These are phyloP conservation scores for Hyposmocoma kahamanoa DNA, from an alignment of 1,140 invertebrate species.

Conservation along the genomic window DNA sequence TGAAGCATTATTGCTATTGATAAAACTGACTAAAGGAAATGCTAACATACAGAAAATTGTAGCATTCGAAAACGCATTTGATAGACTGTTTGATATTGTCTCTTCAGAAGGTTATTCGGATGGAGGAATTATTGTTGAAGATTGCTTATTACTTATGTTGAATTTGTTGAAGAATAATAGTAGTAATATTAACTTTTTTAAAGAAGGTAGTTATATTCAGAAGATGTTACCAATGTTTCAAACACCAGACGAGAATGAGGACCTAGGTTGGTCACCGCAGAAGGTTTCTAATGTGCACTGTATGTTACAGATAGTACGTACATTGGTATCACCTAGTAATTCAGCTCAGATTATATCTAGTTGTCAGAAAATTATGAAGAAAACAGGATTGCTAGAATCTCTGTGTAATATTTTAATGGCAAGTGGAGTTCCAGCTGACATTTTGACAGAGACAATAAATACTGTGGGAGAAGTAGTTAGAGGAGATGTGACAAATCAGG, in stretches of 20 bases:
- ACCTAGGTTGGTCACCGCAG: conserved; percentile 92
- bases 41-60: conserved; percentile 99
- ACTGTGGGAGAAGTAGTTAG: conserved; percentile 96
- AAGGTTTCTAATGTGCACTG: conserved; percentile 96
- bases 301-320: conserved; percentile 91
- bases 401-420: conserved; percentile 95
- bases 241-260: conserved; percentile 80
- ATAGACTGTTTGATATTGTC: conserved; percentile 95
- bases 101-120: conserved; percentile 93
- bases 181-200: conserved; percentile 99
- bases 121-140: conserved; percentile 98
- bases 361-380: conserved; percentile 93
- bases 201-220: conserved; percentile 97
- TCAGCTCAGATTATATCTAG: conserved; percentile 81
- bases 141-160: conserved; percentile 95
- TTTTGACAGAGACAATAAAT: conserved; percentile 96
- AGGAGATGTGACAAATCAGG: conserved; percentile 93
- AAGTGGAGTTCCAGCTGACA: conserved; percentile 96
- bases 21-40: conserved; percentile 95
- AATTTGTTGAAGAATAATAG: conserved; percentile 96
- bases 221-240: conserved; percentile 91
- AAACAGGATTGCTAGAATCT: conserved; percentile 86
- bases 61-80: conserved; percentile 99
- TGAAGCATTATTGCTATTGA: conserved; percentile 94
- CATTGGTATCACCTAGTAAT: conserved; percentile 92